Evolutionary conservation across 2,797 vertebrate genomes (phyloP).

Genomic region (Megaceryle alcyon): DNA sequence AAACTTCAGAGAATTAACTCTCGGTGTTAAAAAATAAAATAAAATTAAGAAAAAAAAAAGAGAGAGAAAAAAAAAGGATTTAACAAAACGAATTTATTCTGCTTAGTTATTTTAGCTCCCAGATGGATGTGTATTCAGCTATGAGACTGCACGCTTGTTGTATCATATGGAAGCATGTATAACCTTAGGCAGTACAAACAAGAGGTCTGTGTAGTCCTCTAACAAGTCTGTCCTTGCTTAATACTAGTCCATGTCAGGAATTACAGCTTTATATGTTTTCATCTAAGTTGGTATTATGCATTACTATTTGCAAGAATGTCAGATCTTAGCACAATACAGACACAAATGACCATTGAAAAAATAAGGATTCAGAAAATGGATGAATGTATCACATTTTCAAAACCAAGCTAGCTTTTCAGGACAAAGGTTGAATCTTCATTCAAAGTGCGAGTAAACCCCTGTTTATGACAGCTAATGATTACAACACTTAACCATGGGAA

Average conservation of each 20-base stretch:
- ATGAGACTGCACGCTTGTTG: not conserved
- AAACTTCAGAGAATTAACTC: not conserved
- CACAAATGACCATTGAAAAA: not conserved
- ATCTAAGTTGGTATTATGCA: not conserved
- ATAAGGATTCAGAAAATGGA: not conserved
- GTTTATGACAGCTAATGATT: not conserved
- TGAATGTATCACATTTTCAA: not conserved
- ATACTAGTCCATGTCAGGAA: not conserved
- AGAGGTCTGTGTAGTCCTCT: not conserved
- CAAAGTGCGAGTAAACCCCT: not conserved
- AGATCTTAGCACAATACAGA: not conserved
- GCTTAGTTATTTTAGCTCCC: not conserved
- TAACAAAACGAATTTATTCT: not conserved
- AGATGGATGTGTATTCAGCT: not conserved
- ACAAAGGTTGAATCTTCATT: not conserved
- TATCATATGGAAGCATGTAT: not conserved
- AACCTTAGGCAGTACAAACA: not conserved
- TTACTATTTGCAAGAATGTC: not conserved
- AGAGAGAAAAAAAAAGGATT: not conserved
- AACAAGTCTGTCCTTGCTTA: not conserved
- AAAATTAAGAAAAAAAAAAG: not conserved
- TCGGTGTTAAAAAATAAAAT: not conserved
- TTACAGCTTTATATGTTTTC: not conserved
- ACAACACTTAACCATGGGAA: not conserved
- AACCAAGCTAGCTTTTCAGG: not conserved